Evolutionary conservation across 2,797 vertebrate species (phyloP), one percentile per base, ranked within the genome.

Genomic region (Tokudaia muenninki): DNA sequence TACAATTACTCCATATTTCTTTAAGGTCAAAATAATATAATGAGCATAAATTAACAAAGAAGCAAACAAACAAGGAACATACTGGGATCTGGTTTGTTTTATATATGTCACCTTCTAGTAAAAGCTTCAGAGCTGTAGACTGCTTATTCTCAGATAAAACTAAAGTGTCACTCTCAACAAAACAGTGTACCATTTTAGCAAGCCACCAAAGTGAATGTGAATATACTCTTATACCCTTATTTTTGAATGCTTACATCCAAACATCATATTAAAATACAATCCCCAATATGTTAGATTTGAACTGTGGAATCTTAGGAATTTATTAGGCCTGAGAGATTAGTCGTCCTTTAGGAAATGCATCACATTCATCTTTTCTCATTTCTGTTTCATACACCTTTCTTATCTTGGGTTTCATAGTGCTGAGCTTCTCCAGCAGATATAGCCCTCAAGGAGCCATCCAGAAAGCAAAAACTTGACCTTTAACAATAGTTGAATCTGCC

Each of bases 341-440:
- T 84, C 34, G 21, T 4, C 2, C 70, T 78, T 70, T 67, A 61
- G 50, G 31, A 41, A 29, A 70, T 3, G 7, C n/a, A 44, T 61
- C 41, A 29, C 10, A 59, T 63, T 44, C 13, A 24, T 2, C 13
- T 26, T 37, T 92, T 24, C 22, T 19, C 24, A 12, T 78, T 29
- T 77, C 12, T 63, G 34, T 44, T 4, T 29, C 17, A 19, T 34
- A 7, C 16, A 17, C 37, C 17, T 29, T 72, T 44, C 50, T 17
- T 2, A 6, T 26, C 34, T 26, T 34, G 1, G 13, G 52, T 1
- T 6, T 59, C 4, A 6, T 10, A 61, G 0, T 9, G 7, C 29
- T 37, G 16, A 21, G 9, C 16, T 3, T 10, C 52, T 86, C 17
- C 16, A 22, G 21, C 44, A 31, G 47, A 55, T 7, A 52, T 1